phyloP scores from a whole-genome alignment of 2,797 vertebrate genomes.

The Acanthiza pusilla region DNA sequence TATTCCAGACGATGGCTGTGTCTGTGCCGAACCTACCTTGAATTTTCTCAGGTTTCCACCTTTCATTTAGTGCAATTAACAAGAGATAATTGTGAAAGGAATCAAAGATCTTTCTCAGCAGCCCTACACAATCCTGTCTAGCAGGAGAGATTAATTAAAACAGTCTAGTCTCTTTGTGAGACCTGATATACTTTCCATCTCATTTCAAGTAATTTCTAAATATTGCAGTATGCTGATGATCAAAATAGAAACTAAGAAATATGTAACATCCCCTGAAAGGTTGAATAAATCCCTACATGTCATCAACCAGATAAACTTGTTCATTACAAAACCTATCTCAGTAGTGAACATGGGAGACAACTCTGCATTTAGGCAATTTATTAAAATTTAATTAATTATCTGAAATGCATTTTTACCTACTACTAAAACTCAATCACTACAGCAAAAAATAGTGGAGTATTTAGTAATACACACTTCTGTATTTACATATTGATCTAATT shows the following conservation, averaged over 20 bases:
- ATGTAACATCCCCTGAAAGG: not conserved
- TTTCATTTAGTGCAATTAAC: not conserved
- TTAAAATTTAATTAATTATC: constrained; percentile 44
- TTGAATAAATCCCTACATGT: not conserved
- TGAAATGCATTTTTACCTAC: constrained; percentile 44
- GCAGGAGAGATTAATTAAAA: not conserved
- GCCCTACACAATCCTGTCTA: not conserved
- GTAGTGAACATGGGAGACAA: constrained; percentile 15
- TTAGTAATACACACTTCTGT: constrained; percentile 22
- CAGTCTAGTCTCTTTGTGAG: not conserved
- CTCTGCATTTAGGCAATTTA: constrained; percentile 35
- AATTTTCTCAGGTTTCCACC: not conserved
- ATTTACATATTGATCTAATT: constrained; percentile 21
- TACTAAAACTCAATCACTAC: constrained; percentile 36
- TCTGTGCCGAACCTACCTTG: not conserved
- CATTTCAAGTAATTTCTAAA: not conserved
- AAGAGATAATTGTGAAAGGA: not conserved
- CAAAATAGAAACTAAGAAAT: constrained; percentile 16
- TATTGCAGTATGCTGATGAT: not conserved
- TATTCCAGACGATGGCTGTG: not conserved
- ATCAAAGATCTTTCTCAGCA: not conserved
- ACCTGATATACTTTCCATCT: not conserved
- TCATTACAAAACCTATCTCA: constrained; percentile 15
- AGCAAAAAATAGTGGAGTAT: not conserved
- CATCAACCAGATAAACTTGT: constrained; percentile 29